phyloP scores from a whole-genome alignment of 2,113 vertebrate species.

The Octodon degus region DNA sequence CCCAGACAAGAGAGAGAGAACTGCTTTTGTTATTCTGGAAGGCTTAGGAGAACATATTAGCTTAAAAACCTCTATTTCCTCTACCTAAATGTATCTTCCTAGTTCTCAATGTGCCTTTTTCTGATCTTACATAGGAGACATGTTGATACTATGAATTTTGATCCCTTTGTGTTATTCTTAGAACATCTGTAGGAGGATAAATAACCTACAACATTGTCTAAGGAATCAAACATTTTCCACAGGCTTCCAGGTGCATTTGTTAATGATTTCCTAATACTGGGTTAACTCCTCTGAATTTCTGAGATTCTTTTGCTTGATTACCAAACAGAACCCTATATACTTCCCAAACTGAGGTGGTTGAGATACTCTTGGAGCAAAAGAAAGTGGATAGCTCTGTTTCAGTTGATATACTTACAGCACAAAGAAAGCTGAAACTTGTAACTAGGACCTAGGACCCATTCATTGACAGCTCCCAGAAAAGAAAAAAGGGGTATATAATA shows the following conservation, averaged over 20 bases:
- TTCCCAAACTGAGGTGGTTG: neutral
- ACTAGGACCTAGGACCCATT: neutral
- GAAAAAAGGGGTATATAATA: neutral
- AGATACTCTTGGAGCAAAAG: neutral
- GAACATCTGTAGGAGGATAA: neutral
- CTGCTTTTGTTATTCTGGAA: neutral
- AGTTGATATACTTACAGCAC: neutral
- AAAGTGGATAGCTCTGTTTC: neutral
- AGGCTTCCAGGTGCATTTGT: neutral
- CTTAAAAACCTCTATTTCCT: neutral
- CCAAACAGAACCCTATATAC: neutral
- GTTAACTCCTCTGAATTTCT: neutral
- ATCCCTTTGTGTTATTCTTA: neutral
- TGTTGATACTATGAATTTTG: neutral
- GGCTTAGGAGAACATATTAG: neutral
- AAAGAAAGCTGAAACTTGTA: neutral
- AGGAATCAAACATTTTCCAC: neutral
- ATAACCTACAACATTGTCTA: neutral
- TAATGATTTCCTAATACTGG: neutral
- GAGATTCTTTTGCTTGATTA: neutral
- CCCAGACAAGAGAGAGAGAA: neutral
- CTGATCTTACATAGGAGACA: neutral
- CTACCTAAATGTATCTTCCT: neutral
- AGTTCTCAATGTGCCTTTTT: neutral
- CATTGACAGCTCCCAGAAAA: neutral